Evolutionary conservation across 53 echinoderm and acorn worm species (phyloP).

Genomic region (Paelopatides confundens): DNA sequence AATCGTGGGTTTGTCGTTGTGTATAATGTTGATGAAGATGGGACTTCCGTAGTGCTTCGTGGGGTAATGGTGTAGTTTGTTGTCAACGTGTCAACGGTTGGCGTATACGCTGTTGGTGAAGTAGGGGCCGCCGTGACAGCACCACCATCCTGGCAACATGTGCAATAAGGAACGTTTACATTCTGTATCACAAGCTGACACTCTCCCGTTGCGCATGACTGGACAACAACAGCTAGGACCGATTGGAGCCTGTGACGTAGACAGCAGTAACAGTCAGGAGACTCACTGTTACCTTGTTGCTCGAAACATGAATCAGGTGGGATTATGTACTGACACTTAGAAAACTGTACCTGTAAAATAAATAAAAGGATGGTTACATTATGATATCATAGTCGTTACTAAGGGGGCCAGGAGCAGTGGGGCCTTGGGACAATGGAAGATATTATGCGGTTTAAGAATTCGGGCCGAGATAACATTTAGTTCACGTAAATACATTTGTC

Average conservation of each 20-base stretch:
- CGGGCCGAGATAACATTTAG: no score
- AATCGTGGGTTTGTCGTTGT: not conserved
- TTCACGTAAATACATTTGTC: no score
- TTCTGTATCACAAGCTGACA: not conserved
- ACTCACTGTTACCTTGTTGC: not conserved
- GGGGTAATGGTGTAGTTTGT: not conserved
- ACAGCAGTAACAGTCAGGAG: not conserved
- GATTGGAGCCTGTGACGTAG: not conserved
- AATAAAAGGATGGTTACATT: no score
- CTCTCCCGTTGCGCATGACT: not conserved
- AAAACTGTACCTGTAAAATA: not conserved
- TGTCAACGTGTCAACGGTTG: not conserved
- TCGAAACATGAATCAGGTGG: slow-evolving; percentile 3
- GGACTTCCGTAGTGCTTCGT: not conserved
- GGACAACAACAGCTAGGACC: not conserved
- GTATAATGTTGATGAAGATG: not conserved
- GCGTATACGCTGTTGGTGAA: not conserved
- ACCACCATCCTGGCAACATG: not conserved
- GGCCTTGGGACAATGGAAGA: no score
- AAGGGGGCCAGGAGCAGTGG: no score
- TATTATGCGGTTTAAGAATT: no score
- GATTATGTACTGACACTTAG: not conserved
- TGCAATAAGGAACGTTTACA: not conserved
- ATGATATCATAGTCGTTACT: no score
- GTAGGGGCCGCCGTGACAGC: not conserved